phyloP scores from a whole-genome alignment of 2,888 invertebrate species.

The Vanessa cardui region DNA sequence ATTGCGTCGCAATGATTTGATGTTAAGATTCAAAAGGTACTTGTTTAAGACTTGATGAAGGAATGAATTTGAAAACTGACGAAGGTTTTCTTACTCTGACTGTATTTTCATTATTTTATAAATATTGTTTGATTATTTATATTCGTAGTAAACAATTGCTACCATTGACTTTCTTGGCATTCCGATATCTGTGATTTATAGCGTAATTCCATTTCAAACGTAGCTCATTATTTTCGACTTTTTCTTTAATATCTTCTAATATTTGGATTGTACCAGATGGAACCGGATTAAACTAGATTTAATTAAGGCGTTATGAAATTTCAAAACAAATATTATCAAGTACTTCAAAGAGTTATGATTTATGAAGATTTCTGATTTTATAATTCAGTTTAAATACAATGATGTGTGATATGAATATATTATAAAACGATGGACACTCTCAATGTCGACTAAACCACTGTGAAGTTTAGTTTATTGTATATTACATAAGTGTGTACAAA shows the following conservation, averaged over 20 bases:
- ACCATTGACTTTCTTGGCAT: background rate
- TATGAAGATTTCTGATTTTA: background rate
- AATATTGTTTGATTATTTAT: too few relatives aligned
- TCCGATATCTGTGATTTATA: constrained; percentile 11
- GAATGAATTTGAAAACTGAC: too few relatives aligned
- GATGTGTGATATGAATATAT: too few relatives aligned
- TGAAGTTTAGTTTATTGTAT: too few relatives aligned
- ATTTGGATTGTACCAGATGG: constrained; percentile 28
- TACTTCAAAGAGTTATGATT: background rate
- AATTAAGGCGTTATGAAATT: constrained; percentile 14
- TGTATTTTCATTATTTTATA: background rate
- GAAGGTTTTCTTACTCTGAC: too few relatives aligned
- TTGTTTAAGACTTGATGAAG: too few relatives aligned
- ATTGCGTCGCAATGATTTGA: too few relatives aligned
- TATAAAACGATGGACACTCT: too few relatives aligned
- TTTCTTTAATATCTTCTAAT: constrained; percentile 6
- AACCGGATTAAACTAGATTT: constrained; percentile 20
- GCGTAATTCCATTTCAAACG: constrained; percentile 13
- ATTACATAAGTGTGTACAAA: too few relatives aligned
- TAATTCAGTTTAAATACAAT: too few relatives aligned
- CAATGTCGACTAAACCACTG: too few relatives aligned
- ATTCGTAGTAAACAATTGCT: background rate
- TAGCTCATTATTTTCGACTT: constrained; percentile 25
- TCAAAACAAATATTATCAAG: background rate
- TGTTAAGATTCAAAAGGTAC: too few relatives aligned